Evolutionary conservation across 1,140 invertebrate species (phyloP).

Genomic region (Scylla paramamosain): DNA sequence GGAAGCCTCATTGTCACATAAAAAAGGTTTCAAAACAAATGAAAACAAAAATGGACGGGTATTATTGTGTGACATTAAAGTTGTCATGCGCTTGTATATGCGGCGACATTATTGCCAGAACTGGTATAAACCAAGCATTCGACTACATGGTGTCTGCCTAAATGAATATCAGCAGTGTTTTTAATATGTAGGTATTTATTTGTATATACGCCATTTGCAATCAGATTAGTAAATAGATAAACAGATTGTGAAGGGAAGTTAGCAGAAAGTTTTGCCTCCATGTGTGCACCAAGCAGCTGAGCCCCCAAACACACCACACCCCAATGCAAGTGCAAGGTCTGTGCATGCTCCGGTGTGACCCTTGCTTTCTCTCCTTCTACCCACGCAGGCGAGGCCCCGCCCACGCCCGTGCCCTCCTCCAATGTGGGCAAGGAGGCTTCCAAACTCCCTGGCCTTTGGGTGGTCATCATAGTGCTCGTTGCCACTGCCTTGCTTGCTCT

Average conservation of each 20-base stretch:
- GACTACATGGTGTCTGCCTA: background rate
- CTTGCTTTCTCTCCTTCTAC: constrained; percentile 64
- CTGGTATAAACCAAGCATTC: background rate
- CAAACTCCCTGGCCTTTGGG: constrained; percentile 85
- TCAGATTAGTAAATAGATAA: background rate
- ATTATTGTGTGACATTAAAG: constrained; percentile 1
- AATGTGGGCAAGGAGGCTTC: constrained; percentile 79
- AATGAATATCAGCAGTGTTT: background rate
- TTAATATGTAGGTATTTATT: background rate
- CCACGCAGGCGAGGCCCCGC: constrained; percentile 75
- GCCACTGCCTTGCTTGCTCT: constrained; percentile 87
- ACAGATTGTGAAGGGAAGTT: background rate
- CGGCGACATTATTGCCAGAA: constrained; percentile 10
- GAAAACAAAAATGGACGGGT: constrained; percentile 11
- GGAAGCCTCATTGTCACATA: constrained; percentile 13
- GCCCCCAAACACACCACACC: background rate
- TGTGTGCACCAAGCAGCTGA: background rate
- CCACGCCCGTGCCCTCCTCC: constrained; percentile 79
- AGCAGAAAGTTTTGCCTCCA: background rate
- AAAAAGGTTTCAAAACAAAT: constrained; percentile 5
- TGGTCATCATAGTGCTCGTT: constrained; percentile 87
- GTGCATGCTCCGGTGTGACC: constrained; percentile 70
- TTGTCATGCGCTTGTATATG: constrained; percentile 3
- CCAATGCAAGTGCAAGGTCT: constrained; percentile 71
- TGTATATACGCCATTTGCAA: background rate